phyloP scores from a whole-genome alignment of 2,797 vertebrate species.

The Cheracebus regulus region DNA sequence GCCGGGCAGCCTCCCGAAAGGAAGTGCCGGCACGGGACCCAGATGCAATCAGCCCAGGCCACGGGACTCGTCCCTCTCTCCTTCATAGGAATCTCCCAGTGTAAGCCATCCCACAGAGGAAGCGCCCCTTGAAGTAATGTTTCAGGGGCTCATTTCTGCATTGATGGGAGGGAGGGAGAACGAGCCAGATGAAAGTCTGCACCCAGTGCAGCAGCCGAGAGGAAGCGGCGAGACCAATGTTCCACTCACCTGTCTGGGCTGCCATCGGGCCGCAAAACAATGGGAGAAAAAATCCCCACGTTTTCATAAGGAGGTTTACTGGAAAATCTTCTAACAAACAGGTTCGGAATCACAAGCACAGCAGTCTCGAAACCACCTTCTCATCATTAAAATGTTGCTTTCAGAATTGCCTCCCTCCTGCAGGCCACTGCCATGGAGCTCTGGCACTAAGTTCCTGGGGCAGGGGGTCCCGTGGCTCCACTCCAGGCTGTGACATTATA shows the following conservation, averaged over 20 bases:
- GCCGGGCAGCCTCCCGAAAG: not conserved
- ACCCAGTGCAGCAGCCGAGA: not conserved
- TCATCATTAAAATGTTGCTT: not conserved
- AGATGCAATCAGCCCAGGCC: not conserved
- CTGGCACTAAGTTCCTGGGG: not conserved
- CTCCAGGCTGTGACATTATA: not conserved
- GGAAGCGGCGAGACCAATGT: not conserved
- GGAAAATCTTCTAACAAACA: constrained; percentile 45
- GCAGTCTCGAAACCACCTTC: constrained; percentile 30
- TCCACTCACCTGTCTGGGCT: not conserved
- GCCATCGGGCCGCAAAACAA: not conserved
- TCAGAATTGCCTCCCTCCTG: not conserved
- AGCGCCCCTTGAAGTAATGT: not conserved
- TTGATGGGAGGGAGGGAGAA: not conserved
- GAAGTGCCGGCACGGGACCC: fast-evolving
- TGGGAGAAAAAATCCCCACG: constrained; percentile 33
- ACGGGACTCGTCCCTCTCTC: fast-evolving
- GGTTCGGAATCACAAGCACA: not conserved
- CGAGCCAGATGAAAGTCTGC: not conserved
- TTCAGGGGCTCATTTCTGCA: not conserved
- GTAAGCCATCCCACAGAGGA: not conserved
- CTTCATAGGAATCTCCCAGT: not conserved
- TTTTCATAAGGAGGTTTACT: constrained; percentile 50
- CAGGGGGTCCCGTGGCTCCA: fast-evolving
- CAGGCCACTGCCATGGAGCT: not conserved